Base-by-base conservation (phyloP, 2,113 vertebrate species). In the Tretioscincus oriximinensis region DNA sequence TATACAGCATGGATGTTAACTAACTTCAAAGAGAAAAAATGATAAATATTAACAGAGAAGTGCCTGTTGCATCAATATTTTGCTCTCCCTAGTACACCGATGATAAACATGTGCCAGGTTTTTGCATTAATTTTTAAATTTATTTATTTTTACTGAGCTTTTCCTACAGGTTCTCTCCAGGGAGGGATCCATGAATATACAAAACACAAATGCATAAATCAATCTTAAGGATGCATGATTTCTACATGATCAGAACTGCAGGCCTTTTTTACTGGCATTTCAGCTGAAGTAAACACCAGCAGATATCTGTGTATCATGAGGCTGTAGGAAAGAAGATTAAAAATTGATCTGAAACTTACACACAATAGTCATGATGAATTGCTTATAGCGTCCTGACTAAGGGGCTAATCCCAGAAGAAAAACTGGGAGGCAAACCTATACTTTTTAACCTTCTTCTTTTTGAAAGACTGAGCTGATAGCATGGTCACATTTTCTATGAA, bases 41-140 rank as follows among this genome's bases (percentile, higher is more conserved):
- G 67, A 76, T 76, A 78, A 90, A 89, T 82, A 82, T 82, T 82
- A 88, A 81, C 54, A 28, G 1, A 77, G 4, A 78, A 66, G 9
- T 47, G 20, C 31, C 54, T 35, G 70, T 79, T 84, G 2, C 45
- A 66, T 61, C 9, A 68, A 73, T 85, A 85, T 81, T 76, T 87
- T 5, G 0, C 51, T 84, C 49, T 83, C 87, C 78, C 77, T 71
- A 89, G 28, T 72, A 35, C 4, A 58, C 5, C 75, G 78, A 63
- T 82, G 60, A 72, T 84, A 86, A 83, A 60, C 74, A 80, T 9
- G 14, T 65, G 45, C n/a, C 58, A 85, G 51, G 73, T 70, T 82
- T 83, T 76, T 83, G 11, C 47, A 65, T 72, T 84, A 81, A 77
- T 82, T 71, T 86, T 90, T 81, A 64, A 35, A 60, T 14, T 8